phyloP scores from a whole-genome alignment of 2,888 invertebrate genomes.

The Pemphredon lugubris region DNA sequence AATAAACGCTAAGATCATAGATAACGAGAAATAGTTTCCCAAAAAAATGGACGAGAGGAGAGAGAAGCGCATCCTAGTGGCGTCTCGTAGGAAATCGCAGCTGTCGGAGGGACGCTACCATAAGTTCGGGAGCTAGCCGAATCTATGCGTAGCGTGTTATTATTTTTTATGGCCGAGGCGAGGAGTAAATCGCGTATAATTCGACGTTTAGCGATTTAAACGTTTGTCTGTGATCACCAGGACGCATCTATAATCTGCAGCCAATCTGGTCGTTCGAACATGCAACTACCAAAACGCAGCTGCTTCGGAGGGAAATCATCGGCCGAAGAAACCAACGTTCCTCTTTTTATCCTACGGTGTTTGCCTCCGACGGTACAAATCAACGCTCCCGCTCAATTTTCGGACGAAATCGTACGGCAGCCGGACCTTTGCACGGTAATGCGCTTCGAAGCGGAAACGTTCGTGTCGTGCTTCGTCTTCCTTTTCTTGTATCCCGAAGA shows the following conservation, averaged over 20 bases:
- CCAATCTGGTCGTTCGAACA: slow-evolving; percentile 66
- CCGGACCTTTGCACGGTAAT: neutral
- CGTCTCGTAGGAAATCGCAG: slow-evolving; percentile 46
- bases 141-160: slow-evolving; percentile 74
- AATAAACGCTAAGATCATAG: no score
- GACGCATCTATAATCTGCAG: slow-evolving; percentile 78
- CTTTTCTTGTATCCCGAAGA: no score
- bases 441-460: no score
- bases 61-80: slow-evolving; percentile 2
- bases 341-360: slow-evolving; percentile 15
- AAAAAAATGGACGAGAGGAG: neutral
- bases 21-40: slow-evolving; percentile 16
- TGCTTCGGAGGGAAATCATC: slow-evolving; percentile 59
- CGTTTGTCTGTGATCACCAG: slow-evolving; percentile 79
- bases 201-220: slow-evolving; percentile 80
- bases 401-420: neutral
- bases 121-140: slow-evolving; percentile 64
- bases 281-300: slow-evolving; percentile 76
- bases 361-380: slow-evolving; percentile 18
- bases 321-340: slow-evolving; percentile 2
- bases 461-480: no score
- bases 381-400: neutral
- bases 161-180: slow-evolving; percentile 73
- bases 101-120: slow-evolving; percentile 50
- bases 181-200: slow-evolving; percentile 72